Conservation (phyloP, 2,113 vertebrate species). For the Mungos mungo region DNA sequence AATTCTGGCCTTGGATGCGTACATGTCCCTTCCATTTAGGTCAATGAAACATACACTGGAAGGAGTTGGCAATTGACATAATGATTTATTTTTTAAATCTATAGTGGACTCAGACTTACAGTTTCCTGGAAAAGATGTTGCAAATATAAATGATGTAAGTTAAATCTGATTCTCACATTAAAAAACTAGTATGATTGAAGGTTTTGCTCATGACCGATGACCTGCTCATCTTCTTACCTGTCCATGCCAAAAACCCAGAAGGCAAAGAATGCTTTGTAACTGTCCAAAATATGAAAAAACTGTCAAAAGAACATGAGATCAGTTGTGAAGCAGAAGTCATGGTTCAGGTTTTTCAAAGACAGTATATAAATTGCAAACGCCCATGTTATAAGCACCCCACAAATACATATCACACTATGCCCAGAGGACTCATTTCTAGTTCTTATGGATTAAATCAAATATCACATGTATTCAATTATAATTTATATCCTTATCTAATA, state of each 20-base stretch:
- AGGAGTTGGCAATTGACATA: background rate
- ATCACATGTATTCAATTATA: background rate
- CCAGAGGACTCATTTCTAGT: background rate
- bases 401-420: background rate
- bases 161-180: background rate
- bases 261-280: background rate
- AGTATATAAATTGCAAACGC: background rate
- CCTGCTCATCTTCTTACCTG: background rate
- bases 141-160: background rate
- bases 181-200: background rate
- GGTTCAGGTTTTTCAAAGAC: background rate
- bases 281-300: slow-evolving; percentile 16
- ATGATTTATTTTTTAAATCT: slow-evolving; percentile 9
- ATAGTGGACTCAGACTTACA: background rate
- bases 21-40: background rate
- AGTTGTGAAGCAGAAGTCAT: background rate
- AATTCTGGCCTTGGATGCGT: background rate
- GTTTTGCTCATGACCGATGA: background rate
- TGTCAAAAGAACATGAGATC: slow-evolving; percentile 29
- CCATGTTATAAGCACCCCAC: background rate
- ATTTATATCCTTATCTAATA: background rate
- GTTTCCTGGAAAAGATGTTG: background rate
- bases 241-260: slow-evolving; percentile 9
- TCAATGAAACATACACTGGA: background rate
- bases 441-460: background rate